Percentiles rank a stretch among this genome's conserved stretches.
Evolutionary conservation across 1,140 invertebrate species (phyloP).

Genomic region (Zophobas atratus): DNA sequence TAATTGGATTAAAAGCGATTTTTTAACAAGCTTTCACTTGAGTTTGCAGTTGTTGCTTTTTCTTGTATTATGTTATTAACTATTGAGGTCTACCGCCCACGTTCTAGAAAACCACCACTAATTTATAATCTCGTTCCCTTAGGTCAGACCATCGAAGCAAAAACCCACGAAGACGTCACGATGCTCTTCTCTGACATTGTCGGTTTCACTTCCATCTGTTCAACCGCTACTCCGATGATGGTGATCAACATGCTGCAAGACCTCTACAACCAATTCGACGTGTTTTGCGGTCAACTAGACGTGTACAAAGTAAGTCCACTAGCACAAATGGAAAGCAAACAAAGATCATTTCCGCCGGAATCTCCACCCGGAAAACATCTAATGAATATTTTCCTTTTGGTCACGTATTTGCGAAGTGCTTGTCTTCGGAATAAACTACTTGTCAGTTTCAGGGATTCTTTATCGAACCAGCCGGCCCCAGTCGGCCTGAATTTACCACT

Average conservation of each 20-base stretch:
- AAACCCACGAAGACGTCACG: constrained; percentile 92
- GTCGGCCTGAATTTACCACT: not conserved
- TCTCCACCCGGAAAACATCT: constrained; percentile 15
- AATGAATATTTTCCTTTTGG: constrained; percentile 45
- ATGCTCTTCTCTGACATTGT: constrained; percentile 97
- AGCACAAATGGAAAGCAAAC: constrained; percentile 18
- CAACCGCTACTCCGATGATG: constrained; percentile 92
- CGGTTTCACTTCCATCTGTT: constrained; percentile 95
- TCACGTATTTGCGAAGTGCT: constrained; percentile 43
- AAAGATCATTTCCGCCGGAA: constrained; percentile 11
- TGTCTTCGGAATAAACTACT: constrained; percentile 43
- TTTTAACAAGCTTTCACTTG: too few relatives aligned
- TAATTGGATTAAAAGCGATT: too few relatives aligned
- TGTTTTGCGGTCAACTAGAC: constrained; percentile 90
- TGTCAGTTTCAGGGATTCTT: constrained; percentile 22
- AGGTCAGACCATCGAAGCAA: constrained; percentile 92
- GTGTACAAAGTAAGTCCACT: constrained; percentile 87
- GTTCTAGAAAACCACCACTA: not conserved
- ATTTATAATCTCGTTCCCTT: constrained; percentile 53
- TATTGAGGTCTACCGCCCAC: too few relatives aligned
- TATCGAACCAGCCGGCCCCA: not conserved
- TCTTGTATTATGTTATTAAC: too few relatives aligned
- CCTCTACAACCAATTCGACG: constrained; percentile 93
- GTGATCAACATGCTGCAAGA: constrained; percentile 95
- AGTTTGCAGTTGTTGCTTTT: too few relatives aligned